These are phyloP conservation scores for Drosophila monieri DNA, from an alignment of 2,888 invertebrate genomes.

Conservation along the genomic window DNA sequence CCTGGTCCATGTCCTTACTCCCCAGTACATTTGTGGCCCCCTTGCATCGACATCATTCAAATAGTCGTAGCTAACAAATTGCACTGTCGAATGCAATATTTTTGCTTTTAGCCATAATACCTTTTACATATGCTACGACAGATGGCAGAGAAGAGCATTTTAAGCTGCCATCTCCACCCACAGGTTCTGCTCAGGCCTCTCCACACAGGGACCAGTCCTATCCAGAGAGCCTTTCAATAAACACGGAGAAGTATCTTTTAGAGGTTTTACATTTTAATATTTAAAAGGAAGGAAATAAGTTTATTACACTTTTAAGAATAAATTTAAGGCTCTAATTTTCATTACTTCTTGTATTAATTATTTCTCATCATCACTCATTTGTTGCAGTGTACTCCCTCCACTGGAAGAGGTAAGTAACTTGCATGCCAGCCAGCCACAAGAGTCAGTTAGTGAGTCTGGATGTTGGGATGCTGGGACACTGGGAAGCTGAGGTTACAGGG, in stretches of 20 bases:
- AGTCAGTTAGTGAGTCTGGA: constrained; percentile 34
- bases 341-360: not conserved
- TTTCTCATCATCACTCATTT: not conserved
- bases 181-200: not conserved
- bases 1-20: not conserved
- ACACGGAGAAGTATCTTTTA: not conserved
- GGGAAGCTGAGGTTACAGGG: constrained; percentile 6
- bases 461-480: constrained; percentile 8
- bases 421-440: constrained; percentile 51
- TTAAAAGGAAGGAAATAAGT: not conserved
- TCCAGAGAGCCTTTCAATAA: not conserved
- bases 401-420: constrained; percentile 65
- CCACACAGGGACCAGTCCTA: not conserved
- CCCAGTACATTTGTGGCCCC: not conserved
- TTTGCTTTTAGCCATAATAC: constrained; percentile 79
- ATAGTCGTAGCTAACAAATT: constrained; percentile 73
- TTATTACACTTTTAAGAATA: not conserved
- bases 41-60: constrained; percentile 71
- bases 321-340: not conserved
- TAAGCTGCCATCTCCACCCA: constrained; percentile 41
- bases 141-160: constrained; percentile 49
- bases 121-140: constrained; percentile 78
- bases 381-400: constrained; percentile 5
- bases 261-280: not conserved
- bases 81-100: constrained; percentile 81